These are phyloP conservation scores for Napeogenes sylphis DNA, from an alignment of 2,888 invertebrate species.

Conservation along the genomic window DNA sequence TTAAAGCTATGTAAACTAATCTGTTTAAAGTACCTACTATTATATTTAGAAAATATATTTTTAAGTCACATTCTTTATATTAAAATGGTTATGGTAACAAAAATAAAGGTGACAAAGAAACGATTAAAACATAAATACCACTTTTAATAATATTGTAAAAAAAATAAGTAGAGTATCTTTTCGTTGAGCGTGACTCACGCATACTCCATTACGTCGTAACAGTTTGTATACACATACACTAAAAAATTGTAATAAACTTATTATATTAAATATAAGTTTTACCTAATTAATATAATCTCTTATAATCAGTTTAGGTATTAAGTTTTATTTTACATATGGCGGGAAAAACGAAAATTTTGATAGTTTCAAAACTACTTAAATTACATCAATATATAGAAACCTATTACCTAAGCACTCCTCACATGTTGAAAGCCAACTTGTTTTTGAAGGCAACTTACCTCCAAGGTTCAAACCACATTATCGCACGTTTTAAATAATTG, in stretches of 20 bases:
- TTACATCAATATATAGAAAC: too few relatives aligned
- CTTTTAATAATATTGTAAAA: neutral
- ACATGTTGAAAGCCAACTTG: neutral
- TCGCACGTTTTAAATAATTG: conserved; percentile 36
- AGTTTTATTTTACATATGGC: too few relatives aligned
- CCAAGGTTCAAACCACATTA: conserved; percentile 27
- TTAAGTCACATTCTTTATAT: too few relatives aligned
- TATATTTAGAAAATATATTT: neutral
- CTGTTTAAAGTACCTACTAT: too few relatives aligned
- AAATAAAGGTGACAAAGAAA: neutral
- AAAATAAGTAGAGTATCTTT: conserved; percentile 2
- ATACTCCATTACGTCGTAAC: neutral
- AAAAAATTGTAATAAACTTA: neutral
- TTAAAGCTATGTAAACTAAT: neutral
- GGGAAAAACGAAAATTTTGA: too few relatives aligned
- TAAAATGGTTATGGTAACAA: neutral
- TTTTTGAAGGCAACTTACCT: conserved; percentile 20
- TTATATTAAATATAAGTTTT: too few relatives aligned
- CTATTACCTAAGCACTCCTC: neutral
- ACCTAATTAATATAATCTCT: too few relatives aligned
- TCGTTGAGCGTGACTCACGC: neutral
- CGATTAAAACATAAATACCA: neutral
- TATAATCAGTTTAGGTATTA: too few relatives aligned
- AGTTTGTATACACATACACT: neutral
- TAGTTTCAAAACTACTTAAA: too few relatives aligned